Conservation (phyloP, 2,113 vertebrate species). For the Camelus dromedarius region DNA sequence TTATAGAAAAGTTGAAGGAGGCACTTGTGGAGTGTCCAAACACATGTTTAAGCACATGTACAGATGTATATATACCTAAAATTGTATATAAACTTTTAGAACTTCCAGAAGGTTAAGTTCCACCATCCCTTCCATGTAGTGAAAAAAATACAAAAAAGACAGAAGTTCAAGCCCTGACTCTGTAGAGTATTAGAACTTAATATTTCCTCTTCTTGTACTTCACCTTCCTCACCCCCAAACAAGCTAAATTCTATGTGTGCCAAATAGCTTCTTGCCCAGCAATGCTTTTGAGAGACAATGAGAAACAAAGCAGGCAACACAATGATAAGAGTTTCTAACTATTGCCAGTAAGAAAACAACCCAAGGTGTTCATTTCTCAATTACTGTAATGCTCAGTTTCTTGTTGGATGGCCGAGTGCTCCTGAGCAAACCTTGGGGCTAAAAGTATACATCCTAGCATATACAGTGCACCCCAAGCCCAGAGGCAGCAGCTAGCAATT, state of each 20-base stretch:
- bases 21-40: neutral
- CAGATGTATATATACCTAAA: neutral
- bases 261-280: slow-evolving; percentile 46
- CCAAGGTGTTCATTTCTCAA: slow-evolving; percentile 79
- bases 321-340: slow-evolving; percentile 64
- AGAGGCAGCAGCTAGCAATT: slow-evolving; percentile 81
- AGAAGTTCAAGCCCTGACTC: neutral
- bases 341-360: slow-evolving; percentile 64
- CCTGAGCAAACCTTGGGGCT: slow-evolving; percentile 66
- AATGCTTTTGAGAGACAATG: slow-evolving; percentile 68
- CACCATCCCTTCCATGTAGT: neutral
- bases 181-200: neutral
- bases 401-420: slow-evolving; percentile 65
- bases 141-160: neutral
- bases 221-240: slow-evolving; percentile 20
- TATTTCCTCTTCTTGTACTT: neutral
- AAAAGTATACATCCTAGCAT: slow-evolving; percentile 60
- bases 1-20: neutral
- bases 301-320: slow-evolving; percentile 68
- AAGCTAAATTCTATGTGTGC: slow-evolving; percentile 41
- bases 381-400: slow-evolving; percentile 78
- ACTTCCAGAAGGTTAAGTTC: neutral
- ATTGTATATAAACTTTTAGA: neutral
- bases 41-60: neutral
- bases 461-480: slow-evolving; percentile 56